phyloP scores from a whole-genome alignment of 2,888 invertebrate species.

The Dasypolia templi region DNA sequence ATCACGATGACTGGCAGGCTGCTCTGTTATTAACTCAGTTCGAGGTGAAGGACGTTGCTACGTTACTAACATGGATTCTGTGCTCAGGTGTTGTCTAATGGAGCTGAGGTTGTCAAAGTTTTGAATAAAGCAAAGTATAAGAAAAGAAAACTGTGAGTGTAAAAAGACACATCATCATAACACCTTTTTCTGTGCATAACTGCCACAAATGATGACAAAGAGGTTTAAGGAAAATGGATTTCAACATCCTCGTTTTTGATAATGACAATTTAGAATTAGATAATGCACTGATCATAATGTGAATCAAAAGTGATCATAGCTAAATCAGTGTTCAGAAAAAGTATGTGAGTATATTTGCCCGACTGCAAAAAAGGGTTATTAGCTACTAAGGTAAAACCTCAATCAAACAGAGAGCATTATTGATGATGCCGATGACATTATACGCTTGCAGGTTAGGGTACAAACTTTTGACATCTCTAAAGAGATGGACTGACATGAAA shows the following conservation, averaged over 20 bases:
- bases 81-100: conserved; percentile 35
- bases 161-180: no score
- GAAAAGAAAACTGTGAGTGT: background rate
- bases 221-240: background rate
- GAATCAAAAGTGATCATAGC: background rate
- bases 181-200: background rate
- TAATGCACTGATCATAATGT: background rate
- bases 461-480: background rate
- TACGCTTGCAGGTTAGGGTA: no score
- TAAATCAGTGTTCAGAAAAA: background rate
- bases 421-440: background rate
- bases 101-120: conserved; percentile 45
- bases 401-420: background rate
- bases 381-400: background rate
- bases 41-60: conserved; percentile 53
- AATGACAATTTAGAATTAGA: background rate
- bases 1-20: conserved; percentile 24
- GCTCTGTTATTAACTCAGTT: conserved; percentile 19
- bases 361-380: background rate
- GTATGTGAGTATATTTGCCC: no score
- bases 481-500: background rate
- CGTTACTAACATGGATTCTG: conserved; percentile 22
- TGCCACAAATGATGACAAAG: no score
- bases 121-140: background rate
- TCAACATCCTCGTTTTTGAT: background rate